phyloP scores from a whole-genome alignment of 2,888 invertebrate genomes.

The Dynastes maya region DNA sequence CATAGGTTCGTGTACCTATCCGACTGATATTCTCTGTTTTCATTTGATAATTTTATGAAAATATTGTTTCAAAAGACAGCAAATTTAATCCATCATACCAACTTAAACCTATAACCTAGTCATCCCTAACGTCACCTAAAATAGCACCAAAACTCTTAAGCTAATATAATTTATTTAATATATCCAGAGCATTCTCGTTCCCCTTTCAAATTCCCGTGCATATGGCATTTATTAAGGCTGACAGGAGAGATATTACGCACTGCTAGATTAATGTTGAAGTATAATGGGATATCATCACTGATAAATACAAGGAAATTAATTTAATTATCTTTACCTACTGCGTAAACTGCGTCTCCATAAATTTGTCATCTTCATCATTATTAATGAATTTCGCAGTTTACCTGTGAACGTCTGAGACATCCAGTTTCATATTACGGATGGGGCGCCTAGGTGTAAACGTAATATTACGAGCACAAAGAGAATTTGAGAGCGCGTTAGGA shows the following conservation, averaged over 20 bases:
- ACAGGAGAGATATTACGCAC: not conserved
- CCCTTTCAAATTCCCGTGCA: no score
- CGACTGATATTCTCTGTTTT: no score
- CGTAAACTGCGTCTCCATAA: not conserved
- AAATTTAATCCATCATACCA: no score
- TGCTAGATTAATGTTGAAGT: slow-evolving; percentile 23
- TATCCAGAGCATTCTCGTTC: no score
- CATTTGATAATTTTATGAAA: no score
- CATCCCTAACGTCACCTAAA: no score
- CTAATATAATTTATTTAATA: no score
- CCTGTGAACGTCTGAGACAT: not conserved
- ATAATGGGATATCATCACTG: slow-evolving; percentile 20
- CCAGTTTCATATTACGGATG: not conserved
- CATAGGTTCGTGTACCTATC: no score
- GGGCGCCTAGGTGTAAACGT: not conserved
- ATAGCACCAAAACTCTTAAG: no score
- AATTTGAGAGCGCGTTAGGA: not conserved
- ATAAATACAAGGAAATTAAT: slow-evolving; percentile 35
- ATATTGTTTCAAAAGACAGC: no score
- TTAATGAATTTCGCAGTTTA: slow-evolving; percentile 17
- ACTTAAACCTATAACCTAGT: no score
- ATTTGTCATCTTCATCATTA: slow-evolving; percentile 23
- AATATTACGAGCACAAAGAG: slow-evolving; percentile 16
- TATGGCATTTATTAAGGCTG: not conserved
- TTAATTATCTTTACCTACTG: slow-evolving; percentile 20